Base-by-base conservation (phyloP, 2,113 vertebrate genomes). In the Chaenocephalus aceratus region DNA sequence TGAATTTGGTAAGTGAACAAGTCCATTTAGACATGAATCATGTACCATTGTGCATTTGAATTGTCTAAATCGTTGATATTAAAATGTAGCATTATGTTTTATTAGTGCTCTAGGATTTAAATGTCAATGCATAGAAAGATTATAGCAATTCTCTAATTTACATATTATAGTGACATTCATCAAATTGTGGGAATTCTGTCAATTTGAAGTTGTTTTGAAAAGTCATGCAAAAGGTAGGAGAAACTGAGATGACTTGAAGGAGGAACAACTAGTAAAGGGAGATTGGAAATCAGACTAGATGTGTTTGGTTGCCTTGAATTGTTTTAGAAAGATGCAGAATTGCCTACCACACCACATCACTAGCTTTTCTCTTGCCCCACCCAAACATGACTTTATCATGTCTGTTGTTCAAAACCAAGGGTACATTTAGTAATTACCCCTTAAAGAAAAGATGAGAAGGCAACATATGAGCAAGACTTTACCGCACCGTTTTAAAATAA, bases 1-100 rank as follows among this genome's bases (percentile, higher is more conserved):
- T 6, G 18, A 41, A 49, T 5, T 44, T 2, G 64, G 79, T 81
- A 51, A 75, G 72, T 75, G 10, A 30, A 30, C 11, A 30, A 30
- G 26, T 30, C 26, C 26, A 30, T 30, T 30, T 30, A 30, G 26
- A 30, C 26, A 30, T 30, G 5, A 36, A 18, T 21, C 21, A 21
- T 21, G n/a, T 21, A 21, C 13, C 3, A 48, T 68, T 66, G 36
- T 44, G 18, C 15, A n/a, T 56, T 62, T 49, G 0, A 14, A 12
- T n/a, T 3, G 15, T 36, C 57, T 10, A 44, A 73, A 62, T 41
- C 5, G 9, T 11, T 61, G 23, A 68, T 48, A 18, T 4, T 62
- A 16, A 11, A 6, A 11, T 61, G 15, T 64, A 4, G 34, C n/a
- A 59, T 30, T 21, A 30, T 30, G 34, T 48, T 3, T 14, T 14